Evolutionary conservation across 2,113 vertebrate species (phyloP).

Genomic region (Ameiurus melas): DNA sequence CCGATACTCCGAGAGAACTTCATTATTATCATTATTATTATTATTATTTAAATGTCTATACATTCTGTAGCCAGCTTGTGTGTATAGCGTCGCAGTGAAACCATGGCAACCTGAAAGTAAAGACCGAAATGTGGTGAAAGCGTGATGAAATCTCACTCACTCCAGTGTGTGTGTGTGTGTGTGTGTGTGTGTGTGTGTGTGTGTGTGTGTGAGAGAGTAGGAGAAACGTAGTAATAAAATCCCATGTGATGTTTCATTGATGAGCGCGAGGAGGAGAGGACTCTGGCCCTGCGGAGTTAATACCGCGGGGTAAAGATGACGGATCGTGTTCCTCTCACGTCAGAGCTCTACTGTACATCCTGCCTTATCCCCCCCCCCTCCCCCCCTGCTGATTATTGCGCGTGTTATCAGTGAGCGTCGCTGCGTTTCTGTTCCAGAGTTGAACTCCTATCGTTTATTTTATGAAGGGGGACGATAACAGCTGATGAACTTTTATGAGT

Average conservation of each 20-base stretch:
- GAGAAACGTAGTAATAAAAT: neutral
- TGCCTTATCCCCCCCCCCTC: neutral
- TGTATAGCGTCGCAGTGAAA: neutral
- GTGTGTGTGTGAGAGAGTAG: too few relatives aligned
- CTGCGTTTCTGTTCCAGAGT: neutral
- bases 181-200: neutral
- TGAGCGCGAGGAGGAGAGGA: constrained; percentile 11
- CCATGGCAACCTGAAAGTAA: neutral
- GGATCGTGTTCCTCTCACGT: neutral
- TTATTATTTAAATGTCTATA: neutral
- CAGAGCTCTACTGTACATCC: neutral
- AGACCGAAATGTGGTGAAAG: neutral
- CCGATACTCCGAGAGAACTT: too few relatives aligned
- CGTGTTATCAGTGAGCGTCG: neutral
- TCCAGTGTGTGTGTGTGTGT: too few relatives aligned
- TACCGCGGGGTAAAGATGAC: neutral
- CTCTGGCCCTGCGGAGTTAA: neutral
- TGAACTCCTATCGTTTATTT: neutral
- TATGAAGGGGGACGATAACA: neutral
- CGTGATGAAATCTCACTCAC: too few relatives aligned
- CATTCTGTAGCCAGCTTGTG: neutral
- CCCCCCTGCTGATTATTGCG: neutral
- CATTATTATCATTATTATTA: too few relatives aligned
- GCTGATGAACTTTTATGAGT: neutral
- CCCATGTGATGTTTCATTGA: constrained; percentile 23